These are phyloP conservation scores for Cydia splendana DNA, from an alignment of 1,140 invertebrate species.

Conservation along the genomic window DNA sequence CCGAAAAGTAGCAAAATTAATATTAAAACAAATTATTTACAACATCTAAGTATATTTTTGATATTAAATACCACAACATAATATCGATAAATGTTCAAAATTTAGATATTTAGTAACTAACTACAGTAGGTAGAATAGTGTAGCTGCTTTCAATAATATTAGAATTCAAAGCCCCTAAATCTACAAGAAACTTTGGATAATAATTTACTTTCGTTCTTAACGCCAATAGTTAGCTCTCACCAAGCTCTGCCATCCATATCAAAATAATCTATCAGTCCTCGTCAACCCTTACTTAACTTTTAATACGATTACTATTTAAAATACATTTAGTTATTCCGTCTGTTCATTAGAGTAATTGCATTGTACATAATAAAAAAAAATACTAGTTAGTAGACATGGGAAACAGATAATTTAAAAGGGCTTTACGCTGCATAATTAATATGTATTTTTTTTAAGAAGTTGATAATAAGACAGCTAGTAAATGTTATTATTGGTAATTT, in stretches of 20 bases:
- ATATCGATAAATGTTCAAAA: not conserved
- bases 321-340: not conserved
- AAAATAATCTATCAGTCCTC: conserved; percentile 28
- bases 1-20: not conserved
- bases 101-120: not conserved
- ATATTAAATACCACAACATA: conserved; percentile 4
- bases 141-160: not conserved
- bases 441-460: too few relatives aligned
- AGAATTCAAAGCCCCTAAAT: not conserved
- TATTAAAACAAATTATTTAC: conserved; percentile 3
- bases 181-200: not conserved
- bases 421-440: too few relatives aligned
- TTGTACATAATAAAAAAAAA: not conserved
- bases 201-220: conserved; percentile 13
- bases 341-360: too few relatives aligned
- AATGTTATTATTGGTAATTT: too few relatives aligned
- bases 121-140: not conserved
- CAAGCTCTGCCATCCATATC: conserved; percentile 7
- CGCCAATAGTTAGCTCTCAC: not conserved
- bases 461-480: too few relatives aligned
- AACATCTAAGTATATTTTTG: conserved; percentile 11
- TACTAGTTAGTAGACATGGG: too few relatives aligned
- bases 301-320: not conserved
- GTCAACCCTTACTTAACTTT: not conserved
- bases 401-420: too few relatives aligned